A percentile compares a stretch with the other conserved stretches of the same genome.
Evolutionary conservation across 2,888 invertebrate species (phyloP).

Genomic region (Eilema caniola): DNA sequence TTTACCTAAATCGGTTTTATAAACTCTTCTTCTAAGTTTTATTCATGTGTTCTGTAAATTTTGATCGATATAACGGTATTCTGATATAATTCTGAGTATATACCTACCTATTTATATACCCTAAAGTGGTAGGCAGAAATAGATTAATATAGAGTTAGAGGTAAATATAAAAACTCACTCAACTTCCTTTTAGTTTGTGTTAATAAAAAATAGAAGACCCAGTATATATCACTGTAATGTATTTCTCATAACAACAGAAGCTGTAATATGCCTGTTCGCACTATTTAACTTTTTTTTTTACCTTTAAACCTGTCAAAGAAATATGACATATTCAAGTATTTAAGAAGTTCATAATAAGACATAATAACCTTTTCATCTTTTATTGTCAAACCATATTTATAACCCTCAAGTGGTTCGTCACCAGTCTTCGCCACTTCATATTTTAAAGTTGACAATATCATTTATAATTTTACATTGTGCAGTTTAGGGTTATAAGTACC

Average conservation of each 20-base stretch:
- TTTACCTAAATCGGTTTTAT: slow-evolving; percentile 4
- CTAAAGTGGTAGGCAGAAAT: background rate
- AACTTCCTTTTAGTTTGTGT: background rate
- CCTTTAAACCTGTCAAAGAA: slow-evolving; percentile 5
- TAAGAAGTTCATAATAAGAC: slow-evolving; percentile 17
- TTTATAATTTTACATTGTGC: slow-evolving; percentile 62
- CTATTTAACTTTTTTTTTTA: too few species aligned
- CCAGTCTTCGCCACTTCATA: slow-evolving; percentile 64
- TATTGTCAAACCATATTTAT: slow-evolving; percentile 72
- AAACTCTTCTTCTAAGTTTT: background rate
- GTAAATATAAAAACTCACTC: too few species aligned
- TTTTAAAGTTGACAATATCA: slow-evolving; percentile 61
- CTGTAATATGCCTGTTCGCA: background rate
- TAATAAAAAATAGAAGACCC: too few species aligned
- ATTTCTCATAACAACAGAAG: too few species aligned
- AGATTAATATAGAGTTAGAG: background rate
- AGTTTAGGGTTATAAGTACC: slow-evolving; percentile 64
- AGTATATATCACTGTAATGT: too few species aligned
- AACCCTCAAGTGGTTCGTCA: slow-evolving; percentile 71
- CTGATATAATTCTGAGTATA: too few species aligned
- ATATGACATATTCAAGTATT: slow-evolving; percentile 19
- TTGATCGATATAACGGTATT: background rate
- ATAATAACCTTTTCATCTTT: slow-evolving; percentile 30
- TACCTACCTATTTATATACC: too few species aligned
- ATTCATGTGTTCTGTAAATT: background rate